A percentile compares a stretch with the other conserved stretches of the same genome.
Conservation (phyloP, 2,888 invertebrate species). For the Rosalia funebris region DNA sequence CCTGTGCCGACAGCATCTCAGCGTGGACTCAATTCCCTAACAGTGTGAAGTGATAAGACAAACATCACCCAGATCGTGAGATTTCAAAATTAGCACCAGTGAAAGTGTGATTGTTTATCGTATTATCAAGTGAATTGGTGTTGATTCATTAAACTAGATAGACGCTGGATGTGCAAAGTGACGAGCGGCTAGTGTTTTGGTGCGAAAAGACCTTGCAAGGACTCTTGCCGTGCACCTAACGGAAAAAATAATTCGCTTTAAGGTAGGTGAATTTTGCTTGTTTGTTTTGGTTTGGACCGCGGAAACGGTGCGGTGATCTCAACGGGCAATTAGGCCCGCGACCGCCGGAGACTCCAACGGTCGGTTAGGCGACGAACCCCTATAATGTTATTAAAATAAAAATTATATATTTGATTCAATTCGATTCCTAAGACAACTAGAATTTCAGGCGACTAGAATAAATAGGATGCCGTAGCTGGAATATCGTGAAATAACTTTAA, state of each 20-base stretch:
- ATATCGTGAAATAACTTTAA: too few relatives aligned
- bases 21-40: constrained; percentile 42
- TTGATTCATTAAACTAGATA: constrained; percentile 19
- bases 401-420: too few relatives aligned
- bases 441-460: too few relatives aligned
- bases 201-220: constrained; percentile 45
- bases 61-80: constrained; percentile 50
- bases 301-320: constrained; percentile 35
- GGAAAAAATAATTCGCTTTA: constrained; percentile 16
- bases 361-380: constrained; percentile 14
- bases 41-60: constrained; percentile 52
- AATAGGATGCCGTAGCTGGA: too few relatives aligned
- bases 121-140: constrained; percentile 49
- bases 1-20: constrained; percentile 10
- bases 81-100: constrained; percentile 60
- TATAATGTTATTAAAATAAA: too few relatives aligned
- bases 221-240: constrained; percentile 26
- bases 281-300: constrained; percentile 16
- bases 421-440: too few relatives aligned
- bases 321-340: constrained; percentile 36
- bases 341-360: constrained; percentile 23
- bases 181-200: constrained; percentile 29
- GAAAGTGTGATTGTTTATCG: constrained; percentile 55
- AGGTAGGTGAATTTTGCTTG: constrained; percentile 34
- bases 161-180: constrained; percentile 29